Percentiles rank a stretch among this genome's conserved stretches.
Evolutionary conservation across 2,888 invertebrate species (phyloP).

Genomic region (Teleogryllus oceanicus): DNA sequence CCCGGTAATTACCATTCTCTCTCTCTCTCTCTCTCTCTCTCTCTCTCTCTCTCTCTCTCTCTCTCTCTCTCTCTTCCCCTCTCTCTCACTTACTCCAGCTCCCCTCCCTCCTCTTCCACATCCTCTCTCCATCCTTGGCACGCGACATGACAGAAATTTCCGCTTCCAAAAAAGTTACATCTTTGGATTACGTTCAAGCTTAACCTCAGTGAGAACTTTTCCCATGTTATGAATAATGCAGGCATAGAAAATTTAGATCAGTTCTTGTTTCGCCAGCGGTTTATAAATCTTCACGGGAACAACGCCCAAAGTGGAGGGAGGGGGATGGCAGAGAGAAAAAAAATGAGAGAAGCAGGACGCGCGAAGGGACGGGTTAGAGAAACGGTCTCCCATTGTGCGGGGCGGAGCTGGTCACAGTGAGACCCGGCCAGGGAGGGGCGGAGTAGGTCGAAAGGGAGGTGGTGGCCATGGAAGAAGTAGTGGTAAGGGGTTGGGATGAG

Average conservation of each 20-base stretch:
- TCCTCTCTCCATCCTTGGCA: neutral
- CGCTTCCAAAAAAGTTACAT: neutral
- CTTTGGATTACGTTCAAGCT: slow-evolving; percentile 5
- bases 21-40: too few relatives aligned
- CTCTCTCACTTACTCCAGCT: too few relatives aligned
- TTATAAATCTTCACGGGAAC: neutral
- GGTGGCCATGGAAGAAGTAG: too few relatives aligned
- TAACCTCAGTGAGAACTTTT: slow-evolving; percentile 6
- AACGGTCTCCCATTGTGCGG: neutral
- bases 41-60: too few relatives aligned
- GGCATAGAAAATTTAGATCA: slow-evolving; percentile 1
- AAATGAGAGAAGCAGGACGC: too few relatives aligned
- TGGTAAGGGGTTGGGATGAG: too few relatives aligned
- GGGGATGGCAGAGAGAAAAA: neutral
- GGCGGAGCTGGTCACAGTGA: neutral
- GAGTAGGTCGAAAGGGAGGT: too few relatives aligned
- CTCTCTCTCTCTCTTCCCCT: accelerated
- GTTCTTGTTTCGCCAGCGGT: neutral
- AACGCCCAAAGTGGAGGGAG: neutral
- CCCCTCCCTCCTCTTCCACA: too few relatives aligned
- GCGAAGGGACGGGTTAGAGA: neutral
- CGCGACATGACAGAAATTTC: neutral
- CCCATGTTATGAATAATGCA: slow-evolving; percentile 7
- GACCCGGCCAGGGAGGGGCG: too few relatives aligned
- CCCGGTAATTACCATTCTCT: neutral